Evolutionary conservation across 2,113 vertebrate species (phyloP).

Genomic region (Sturnus vulgaris): DNA sequence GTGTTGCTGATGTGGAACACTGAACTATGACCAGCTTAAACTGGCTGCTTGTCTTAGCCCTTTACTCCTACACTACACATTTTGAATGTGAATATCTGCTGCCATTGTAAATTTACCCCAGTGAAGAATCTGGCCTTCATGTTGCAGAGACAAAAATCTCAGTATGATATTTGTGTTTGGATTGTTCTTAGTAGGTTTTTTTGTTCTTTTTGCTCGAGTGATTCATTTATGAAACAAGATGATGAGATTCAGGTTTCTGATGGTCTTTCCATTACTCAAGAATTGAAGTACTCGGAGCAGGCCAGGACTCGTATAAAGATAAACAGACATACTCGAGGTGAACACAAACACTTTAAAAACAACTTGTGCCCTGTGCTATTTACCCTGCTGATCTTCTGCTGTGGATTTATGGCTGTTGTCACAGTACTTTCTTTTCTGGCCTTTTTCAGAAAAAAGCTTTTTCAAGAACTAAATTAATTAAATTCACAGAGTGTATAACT

Average conservation of each 20-base stretch:
- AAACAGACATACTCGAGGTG: not conserved
- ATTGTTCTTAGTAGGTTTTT: not conserved
- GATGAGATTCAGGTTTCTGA: slow-evolving; percentile 39
- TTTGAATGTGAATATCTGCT: not conserved
- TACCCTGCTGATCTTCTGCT: not conserved
- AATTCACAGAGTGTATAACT: not conserved
- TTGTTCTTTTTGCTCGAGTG: slow-evolving; percentile 7
- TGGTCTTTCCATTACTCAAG: slow-evolving; percentile 39
- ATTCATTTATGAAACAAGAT: slow-evolving; percentile 44
- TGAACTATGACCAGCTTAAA: not conserved
- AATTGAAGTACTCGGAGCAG: slow-evolving; percentile 20
- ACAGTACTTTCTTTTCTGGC: not conserved
- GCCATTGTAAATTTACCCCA: not conserved
- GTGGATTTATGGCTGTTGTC: slow-evolving; percentile 36
- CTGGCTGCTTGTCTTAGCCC: not conserved
- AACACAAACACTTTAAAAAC: not conserved
- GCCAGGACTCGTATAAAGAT: slow-evolving; percentile 27
- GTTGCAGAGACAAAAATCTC: not conserved
- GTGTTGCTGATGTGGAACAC: not conserved
- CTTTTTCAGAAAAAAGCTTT: not conserved
- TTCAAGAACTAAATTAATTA: slow-evolving; percentile 18
- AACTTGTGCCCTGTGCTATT: not conserved
- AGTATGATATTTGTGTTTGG: not conserved
- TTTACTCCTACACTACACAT: not conserved
- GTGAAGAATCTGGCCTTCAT: not conserved